Evolutionary conservation across 2,888 invertebrate genomes (phyloP).

Genomic region (Dicyrtomina minuta): DNA sequence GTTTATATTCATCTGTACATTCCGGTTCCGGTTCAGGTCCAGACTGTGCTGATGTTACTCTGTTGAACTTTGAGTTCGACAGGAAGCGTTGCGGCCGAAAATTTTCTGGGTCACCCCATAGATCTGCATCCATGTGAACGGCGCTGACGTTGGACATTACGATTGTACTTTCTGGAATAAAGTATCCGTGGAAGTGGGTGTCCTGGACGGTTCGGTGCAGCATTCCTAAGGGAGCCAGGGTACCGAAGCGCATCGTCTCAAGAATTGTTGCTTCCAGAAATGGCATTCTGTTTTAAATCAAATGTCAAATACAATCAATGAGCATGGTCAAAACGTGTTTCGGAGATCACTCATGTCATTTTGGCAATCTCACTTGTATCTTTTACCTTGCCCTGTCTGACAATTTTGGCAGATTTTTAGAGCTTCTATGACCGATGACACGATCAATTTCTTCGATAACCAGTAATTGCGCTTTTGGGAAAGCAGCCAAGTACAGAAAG

Average conservation of each 20-base stretch:
- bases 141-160: conserved; percentile 40
- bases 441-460: conserved; percentile 30
- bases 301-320: background rate
- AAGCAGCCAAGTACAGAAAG: conserved; percentile 36
- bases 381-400: background rate
- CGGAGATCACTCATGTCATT: too few species aligned
- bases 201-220: conserved; percentile 38
- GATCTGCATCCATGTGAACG: conserved; percentile 36
- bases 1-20: background rate
- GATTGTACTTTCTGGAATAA: conserved; percentile 41
- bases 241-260: conserved; percentile 41
- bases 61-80: too few species aligned
- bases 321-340: background rate
- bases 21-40: background rate
- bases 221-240: conserved; percentile 46
- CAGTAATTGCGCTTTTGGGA: conserved; percentile 35
- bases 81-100: conserved; percentile 45
- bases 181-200: conserved; percentile 29
- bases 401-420: background rate
- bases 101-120: conserved; percentile 37
- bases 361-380: background rate
- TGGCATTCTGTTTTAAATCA: conserved; percentile 25
- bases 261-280: conserved; percentile 41
- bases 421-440: background rate
- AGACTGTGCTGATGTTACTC: too few species aligned